Evolutionary conservation across 2,113 vertebrate genomes (phyloP), one percentile per base, ranked within the genome.

Genomic region (Triplophysa rosa): DNA sequence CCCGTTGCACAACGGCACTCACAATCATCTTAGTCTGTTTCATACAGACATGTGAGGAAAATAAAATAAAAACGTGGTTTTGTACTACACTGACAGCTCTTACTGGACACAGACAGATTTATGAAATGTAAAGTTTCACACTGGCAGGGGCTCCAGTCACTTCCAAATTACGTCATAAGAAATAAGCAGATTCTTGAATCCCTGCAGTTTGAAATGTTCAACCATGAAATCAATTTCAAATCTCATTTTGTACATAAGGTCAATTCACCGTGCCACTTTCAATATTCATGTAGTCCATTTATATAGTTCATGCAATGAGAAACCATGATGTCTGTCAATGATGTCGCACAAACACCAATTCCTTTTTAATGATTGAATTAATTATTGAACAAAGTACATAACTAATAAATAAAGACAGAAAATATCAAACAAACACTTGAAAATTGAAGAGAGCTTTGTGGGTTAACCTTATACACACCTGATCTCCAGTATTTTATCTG

Each of bases 181-280:
- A 61, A 67, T 26, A n/a, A 26, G 52, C 58, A 26, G 70, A 64
- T 61, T 52, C 77, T 7, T 9, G 29, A 45, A 14, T 65, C 64
- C 49, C 45, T 52, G 40, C 61, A 54, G 52, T 68, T 54, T 80
- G 77, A 69, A 69, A 78, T 67, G 81, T 81, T 78, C 64, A 67
- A 78, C 63, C 75, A 74, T 64, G 70, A 80, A 78, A 78, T 21
- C 68, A 63, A 80, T 83, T 83, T 74, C 68, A 83, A 83, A 79
- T 75, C 70, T 67, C 45, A 79, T 83, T 83, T 79, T 67, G 16
- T 64, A 76, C 29, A 56, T 40, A 17, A 62, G 72, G 68, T 79
- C 69, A 75, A 79, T 75, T 83, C 56, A 78, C 58, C 40, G 40
- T 67, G 26, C 61, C 52, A 77, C 45, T 78, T 72, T 78, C 63